Evolutionary conservation across 2,888 invertebrate species (phyloP), one percentile per base, ranked within the genome.

Genomic region (Tetrapedia diversipes): DNA sequence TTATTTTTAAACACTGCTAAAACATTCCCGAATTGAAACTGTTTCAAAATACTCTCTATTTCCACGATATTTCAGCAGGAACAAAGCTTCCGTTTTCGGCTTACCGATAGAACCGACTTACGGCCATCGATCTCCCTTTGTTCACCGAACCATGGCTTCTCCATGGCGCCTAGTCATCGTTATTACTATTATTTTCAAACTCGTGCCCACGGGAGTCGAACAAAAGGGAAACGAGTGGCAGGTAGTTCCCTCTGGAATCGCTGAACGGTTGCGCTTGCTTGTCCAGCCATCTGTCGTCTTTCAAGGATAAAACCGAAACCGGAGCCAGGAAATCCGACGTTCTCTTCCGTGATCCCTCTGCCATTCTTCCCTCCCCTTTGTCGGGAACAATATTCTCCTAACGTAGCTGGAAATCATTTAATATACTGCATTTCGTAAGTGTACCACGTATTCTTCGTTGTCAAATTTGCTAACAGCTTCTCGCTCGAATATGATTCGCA

Each of bases 231-330:
- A 65, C 39, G 63, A 65, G 64, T 29, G 54, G 57, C 73, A 74
- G 41, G 70, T 67, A 70, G 53, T 43, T 71, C 81, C 80, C 77
- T 24, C n/a, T 51, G 77, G 80, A 77, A 69, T 72, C 41, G 64
- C n/a, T 41, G 67, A 75, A 43, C 71, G 37, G 41, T n/a, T n/a
- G n/a, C 41, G 34, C 56, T 57, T 71, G 66, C 74, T 74, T 81
- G 81, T 81, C 66, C 75, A 53, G 69, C 81, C 81, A 81, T 81
- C 81, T 81, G 81, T 75, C 78, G 81, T 75, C 51, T 66, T 77
- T 66, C 67, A 68, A 67, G 81, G 70, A 81, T 73, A 64, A 80
- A 80, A 67, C 57, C 73, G 45, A 47, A 70, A 75, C 75, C 65
- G 51, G 70, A 57, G 76, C 67, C 60, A 53, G 76, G 72, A 69